Conservation (phyloP, 2,888 invertebrate genomes). For the Agrotis puta region DNA sequence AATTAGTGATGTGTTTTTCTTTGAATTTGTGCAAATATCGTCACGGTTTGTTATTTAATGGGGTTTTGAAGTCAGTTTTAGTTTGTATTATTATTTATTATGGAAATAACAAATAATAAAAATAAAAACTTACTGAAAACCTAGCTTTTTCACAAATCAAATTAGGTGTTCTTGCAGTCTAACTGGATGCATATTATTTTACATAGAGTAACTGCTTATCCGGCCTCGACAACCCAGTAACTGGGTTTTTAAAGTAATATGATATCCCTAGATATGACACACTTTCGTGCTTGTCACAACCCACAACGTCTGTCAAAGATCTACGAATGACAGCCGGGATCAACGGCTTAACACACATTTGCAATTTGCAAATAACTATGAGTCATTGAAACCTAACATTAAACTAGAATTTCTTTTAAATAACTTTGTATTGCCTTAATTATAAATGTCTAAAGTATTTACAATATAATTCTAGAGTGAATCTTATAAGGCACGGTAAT, state of each 20-base stretch:
- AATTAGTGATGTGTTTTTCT: constrained; percentile 51
- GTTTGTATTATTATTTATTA: not conserved
- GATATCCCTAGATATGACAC: no score
- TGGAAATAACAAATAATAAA: no score
- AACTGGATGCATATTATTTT: no score
- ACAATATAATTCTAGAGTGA: constrained; percentile 15
- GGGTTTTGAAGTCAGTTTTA: not conserved
- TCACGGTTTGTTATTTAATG: constrained; percentile 6
- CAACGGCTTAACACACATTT: not conserved
- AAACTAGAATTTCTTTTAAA: constrained; percentile 1
- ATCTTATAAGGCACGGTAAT: constrained; percentile 24
- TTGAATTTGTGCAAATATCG: constrained; percentile 41
- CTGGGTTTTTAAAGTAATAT: no score
- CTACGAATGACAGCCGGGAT: no score
- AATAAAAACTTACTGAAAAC: no score
- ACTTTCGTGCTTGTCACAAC: no score
- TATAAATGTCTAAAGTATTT: constrained; percentile 2
- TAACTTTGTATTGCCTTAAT: not conserved
- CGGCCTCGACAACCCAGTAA: no score
- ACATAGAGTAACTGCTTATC: no score
- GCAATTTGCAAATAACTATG: not conserved
- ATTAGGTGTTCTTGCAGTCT: no score
- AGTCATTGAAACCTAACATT: not conserved
- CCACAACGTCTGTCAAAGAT: no score
- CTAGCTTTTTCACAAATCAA: no score